These are phyloP conservation scores for Ariopsis seemanni DNA, from an alignment of 2,113 vertebrate species.

Conservation along the genomic window DNA sequence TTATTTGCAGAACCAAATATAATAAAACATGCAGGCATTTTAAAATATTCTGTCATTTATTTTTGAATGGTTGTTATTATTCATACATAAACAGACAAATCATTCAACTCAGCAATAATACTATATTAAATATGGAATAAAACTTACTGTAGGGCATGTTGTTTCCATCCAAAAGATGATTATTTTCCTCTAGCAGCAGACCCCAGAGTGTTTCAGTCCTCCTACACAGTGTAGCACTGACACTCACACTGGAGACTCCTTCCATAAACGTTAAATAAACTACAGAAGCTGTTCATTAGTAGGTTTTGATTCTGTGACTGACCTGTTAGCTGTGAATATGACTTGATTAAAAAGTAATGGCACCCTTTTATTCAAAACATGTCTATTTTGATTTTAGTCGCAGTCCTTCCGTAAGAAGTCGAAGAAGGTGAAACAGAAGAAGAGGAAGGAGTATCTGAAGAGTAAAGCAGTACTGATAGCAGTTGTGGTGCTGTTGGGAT, in stretches of 20 bases:
- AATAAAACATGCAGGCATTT: neutral
- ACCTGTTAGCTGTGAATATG: too few species aligned
- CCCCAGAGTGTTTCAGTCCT: neutral
- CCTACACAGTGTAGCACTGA: neutral
- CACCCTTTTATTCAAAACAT: neutral
- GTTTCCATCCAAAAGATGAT: too few species aligned
- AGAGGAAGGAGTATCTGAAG: conserved; percentile 43
- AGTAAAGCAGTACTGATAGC: conserved; percentile 47
- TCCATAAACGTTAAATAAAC: neutral
- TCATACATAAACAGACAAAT: neutral
- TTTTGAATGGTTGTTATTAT: neutral
- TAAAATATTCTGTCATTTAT: neutral
- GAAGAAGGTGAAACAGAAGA: conserved; percentile 32
- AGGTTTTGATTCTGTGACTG: neutral
- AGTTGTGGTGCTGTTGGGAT: conserved; percentile 25
- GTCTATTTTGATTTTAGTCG: conserved; percentile 39
- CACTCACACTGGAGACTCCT: neutral
- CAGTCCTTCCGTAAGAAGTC: conserved; percentile 24
- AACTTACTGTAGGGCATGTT: neutral
- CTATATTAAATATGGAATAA: neutral
- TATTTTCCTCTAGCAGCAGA: too few species aligned
- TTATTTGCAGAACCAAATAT: neutral
- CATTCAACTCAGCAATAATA: neutral
- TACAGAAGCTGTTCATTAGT: neutral
- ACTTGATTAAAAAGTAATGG: too few species aligned